phyloP scores from a whole-genome alignment of 53 echinoderm and acorn worm genomes.

The Temnopleurus reevesii region DNA sequence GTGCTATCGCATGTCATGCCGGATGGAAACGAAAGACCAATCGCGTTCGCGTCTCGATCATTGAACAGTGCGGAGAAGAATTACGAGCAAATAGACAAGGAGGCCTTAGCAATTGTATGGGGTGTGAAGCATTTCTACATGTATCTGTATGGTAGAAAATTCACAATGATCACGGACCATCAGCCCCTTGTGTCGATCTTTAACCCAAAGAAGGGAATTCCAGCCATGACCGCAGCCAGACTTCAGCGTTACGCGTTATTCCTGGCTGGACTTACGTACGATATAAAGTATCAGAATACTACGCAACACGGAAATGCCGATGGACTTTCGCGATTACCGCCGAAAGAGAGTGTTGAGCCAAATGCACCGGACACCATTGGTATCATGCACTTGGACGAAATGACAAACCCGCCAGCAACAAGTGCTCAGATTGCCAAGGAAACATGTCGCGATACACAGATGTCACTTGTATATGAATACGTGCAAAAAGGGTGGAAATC shows the following conservation, averaged over 20 bases:
- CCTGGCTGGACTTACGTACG: neutral
- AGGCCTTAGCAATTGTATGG: constrained; percentile 66
- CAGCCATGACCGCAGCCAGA: neutral
- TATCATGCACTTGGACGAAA: neutral
- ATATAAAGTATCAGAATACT: neutral
- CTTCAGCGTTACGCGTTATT: neutral
- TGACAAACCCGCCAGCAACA: neutral
- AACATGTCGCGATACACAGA: neutral
- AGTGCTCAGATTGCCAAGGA: neutral
- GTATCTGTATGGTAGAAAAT: constrained; percentile 60
- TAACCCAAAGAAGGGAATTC: neutral
- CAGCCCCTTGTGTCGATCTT: constrained; percentile 68
- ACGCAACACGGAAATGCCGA: neutral
- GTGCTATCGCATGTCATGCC: constrained; percentile 67
- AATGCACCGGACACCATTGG: neutral
- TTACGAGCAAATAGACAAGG: constrained; percentile 71
- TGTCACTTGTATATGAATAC: neutral
- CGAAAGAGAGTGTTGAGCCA: neutral
- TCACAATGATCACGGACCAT: constrained; percentile 67
- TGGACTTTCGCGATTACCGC: neutral
- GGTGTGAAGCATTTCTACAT: constrained; percentile 60
- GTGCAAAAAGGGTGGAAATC: neutral
- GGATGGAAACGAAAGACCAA: constrained; percentile 9
- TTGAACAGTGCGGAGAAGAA: constrained; percentile 62
- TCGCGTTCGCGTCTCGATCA: constrained; percentile 51